Evolutionary conservation across 2,888 invertebrate genomes (phyloP).

Genomic region (Drosophila vallismaia): DNA sequence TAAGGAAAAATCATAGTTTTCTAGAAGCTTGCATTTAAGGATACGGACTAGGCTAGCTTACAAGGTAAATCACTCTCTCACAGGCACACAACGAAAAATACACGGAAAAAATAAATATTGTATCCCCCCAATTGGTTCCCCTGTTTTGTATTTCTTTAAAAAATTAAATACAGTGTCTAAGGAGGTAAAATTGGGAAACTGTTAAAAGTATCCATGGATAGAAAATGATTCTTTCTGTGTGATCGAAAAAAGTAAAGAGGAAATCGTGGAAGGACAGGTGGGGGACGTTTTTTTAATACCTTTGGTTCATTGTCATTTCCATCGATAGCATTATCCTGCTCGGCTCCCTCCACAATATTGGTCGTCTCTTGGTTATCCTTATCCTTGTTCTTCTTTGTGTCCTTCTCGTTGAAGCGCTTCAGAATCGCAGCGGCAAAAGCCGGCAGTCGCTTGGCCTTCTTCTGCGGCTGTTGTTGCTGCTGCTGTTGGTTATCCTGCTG

Average conservation of each 20-base stretch:
- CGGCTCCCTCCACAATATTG: conserved; percentile 55
- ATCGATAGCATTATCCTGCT: conserved; percentile 66
- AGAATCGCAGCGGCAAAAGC: conserved; percentile 81
- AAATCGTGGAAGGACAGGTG: conserved; percentile 14
- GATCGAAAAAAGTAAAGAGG: conserved; percentile 10
- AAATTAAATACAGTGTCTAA: neutral
- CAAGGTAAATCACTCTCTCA: conserved; percentile 30
- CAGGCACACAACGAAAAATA: conserved; percentile 11
- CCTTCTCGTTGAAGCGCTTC: conserved; percentile 81
- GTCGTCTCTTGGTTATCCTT: conserved; percentile 54
- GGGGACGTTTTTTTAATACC: conserved; percentile 74
- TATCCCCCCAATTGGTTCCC: neutral
- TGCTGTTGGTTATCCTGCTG: conserved; percentile 59
- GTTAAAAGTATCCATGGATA: neutral
- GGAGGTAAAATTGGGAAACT: neutral
- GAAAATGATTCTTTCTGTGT: conserved; percentile 8
- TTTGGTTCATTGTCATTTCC: conserved; percentile 83
- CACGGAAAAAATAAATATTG: neutral
- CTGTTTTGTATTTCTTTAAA: neutral
- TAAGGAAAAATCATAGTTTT: conserved; percentile 12
- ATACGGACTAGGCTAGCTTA: conserved; percentile 57
- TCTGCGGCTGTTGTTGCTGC: conserved; percentile 22
- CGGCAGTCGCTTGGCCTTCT: conserved; percentile 79
- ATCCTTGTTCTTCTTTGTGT: conserved; percentile 65
- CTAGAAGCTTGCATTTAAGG: conserved; percentile 55